phyloP scores from a whole-genome alignment of 2,113 vertebrate species.

The Rhinoderma darwinii region DNA sequence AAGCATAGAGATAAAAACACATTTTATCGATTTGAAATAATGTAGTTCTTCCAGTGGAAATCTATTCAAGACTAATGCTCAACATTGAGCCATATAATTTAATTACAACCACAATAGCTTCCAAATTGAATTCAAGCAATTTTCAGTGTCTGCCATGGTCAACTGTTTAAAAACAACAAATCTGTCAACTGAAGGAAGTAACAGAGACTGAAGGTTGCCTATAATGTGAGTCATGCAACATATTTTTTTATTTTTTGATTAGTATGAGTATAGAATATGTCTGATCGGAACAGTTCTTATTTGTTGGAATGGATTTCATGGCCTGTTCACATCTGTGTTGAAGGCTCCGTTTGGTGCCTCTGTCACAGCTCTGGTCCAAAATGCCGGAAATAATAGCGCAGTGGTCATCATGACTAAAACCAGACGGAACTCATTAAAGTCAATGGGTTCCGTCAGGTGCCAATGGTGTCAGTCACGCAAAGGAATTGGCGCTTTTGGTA shows the following conservation, averaged over 20 bases:
- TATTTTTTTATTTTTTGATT: background rate
- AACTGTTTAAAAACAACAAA: constrained; percentile 17
- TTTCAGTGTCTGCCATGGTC: constrained; percentile 23
- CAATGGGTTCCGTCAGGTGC: too few relatives aligned
- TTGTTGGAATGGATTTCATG: background rate
- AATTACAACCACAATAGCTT: constrained; percentile 43
- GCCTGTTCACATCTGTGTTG: too few relatives aligned
- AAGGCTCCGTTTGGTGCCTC: too few relatives aligned
- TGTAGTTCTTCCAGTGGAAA: background rate
- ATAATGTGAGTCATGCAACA: background rate
- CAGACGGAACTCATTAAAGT: too few relatives aligned
- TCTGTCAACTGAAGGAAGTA: constrained; percentile 31
- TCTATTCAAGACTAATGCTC: constrained; percentile 26
- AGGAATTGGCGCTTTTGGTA: too few relatives aligned
- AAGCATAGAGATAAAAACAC: background rate
- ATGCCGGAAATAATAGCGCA: too few relatives aligned
- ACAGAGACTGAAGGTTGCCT: constrained; percentile 13
- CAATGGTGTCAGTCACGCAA: too few relatives aligned
- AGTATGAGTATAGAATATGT: background rate
- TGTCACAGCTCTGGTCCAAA: too few relatives aligned
- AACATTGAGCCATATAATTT: constrained; percentile 14
- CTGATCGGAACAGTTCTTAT: background rate
- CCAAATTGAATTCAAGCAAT: constrained; percentile 32
- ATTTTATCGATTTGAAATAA: constrained; percentile 20
- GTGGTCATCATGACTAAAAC: too few relatives aligned